Conservation (phyloP, 2,797 vertebrate genomes). For the Poecilia velifera region DNA sequence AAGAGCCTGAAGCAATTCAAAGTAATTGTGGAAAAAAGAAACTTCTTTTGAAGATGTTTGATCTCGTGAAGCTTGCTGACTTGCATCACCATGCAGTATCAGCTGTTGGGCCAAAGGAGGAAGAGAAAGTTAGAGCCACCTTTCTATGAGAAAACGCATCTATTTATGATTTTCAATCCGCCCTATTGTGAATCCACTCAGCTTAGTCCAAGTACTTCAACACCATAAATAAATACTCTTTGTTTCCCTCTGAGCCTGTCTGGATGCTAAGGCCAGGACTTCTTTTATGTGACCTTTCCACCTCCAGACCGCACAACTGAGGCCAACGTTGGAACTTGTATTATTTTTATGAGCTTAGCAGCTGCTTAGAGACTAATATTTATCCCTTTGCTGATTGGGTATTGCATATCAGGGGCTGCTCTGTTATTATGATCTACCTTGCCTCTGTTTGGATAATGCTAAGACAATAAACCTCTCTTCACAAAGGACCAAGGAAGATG, state of each 20-base stretch:
- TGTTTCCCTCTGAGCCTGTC: slow-evolving; percentile 25
- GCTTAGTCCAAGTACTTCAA: slow-evolving; percentile 60
- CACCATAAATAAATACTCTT: slow-evolving; percentile 64
- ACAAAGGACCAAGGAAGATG: not conserved
- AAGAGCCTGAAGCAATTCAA: not conserved
- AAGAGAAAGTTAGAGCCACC: slow-evolving; percentile 24
- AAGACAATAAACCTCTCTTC: slow-evolving; percentile 11
- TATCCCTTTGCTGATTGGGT: slow-evolving; percentile 64
- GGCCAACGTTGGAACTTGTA: slow-evolving; percentile 64
- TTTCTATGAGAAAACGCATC: slow-evolving; percentile 53
- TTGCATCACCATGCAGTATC: slow-evolving; percentile 42
- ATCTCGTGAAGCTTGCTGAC: slow-evolving; percentile 32
- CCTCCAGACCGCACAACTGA: slow-evolving; percentile 55
- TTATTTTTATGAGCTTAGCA: slow-evolving; percentile 80
- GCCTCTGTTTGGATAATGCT: slow-evolving; percentile 41
- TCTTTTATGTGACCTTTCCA: slow-evolving; percentile 48
- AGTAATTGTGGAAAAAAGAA: not conserved
- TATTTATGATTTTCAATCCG: slow-evolving; percentile 72
- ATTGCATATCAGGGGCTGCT: slow-evolving; percentile 47
- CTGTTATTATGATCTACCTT: slow-evolving; percentile 72
- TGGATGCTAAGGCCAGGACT: slow-evolving; percentile 33
- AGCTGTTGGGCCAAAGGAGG: slow-evolving; percentile 43
- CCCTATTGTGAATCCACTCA: slow-evolving; percentile 53
- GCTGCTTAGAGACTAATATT: slow-evolving; percentile 73
- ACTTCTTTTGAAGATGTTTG: slow-evolving; percentile 16